A percentile compares a stretch with the other conserved stretches of the same genome.
phyloP scores from a whole-genome alignment of 2,888 invertebrate species.

The Andrena bicolor region DNA sequence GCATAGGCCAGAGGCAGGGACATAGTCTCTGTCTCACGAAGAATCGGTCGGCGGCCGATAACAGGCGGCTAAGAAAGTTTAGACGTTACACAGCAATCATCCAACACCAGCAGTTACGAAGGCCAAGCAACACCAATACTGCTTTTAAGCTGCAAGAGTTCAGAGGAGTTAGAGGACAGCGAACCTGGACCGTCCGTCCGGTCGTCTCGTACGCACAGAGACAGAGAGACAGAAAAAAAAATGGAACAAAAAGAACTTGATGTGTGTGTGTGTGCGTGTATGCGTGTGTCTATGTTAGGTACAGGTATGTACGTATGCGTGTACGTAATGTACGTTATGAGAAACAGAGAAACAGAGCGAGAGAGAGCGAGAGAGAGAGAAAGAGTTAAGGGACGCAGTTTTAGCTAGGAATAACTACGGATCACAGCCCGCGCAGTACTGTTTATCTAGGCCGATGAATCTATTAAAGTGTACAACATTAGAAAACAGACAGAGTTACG shows the following conservation, averaged over 20 bases:
- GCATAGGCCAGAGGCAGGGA: conserved; percentile 46
- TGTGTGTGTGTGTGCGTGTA: conserved; percentile 11
- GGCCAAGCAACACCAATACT: conserved; percentile 84
- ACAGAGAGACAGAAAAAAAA: conserved; percentile 57
- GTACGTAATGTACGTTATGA: conserved; percentile 23
- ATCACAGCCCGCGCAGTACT: conserved; percentile 68
- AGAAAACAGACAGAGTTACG: conserved; percentile 77
- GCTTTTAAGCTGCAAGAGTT: conserved; percentile 78
- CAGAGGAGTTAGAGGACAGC: conserved; percentile 72
- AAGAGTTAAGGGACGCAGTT: conserved; percentile 60
- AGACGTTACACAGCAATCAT: conserved; percentile 75
- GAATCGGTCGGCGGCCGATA: conserved; percentile 48
- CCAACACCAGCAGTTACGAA: conserved; percentile 79
- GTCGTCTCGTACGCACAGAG: conserved; percentile 63
- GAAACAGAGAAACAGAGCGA: conserved; percentile 37
- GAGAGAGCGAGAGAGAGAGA: conserved; percentile 43
- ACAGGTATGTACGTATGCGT: conserved; percentile 27
- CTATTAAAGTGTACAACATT: conserved; percentile 73
- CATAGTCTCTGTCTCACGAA: conserved; percentile 38
- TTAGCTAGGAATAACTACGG: conserved; percentile 70
- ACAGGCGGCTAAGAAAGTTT: conserved; percentile 68
- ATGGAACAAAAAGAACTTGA: conserved; percentile 46
- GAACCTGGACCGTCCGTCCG: conserved; percentile 63
- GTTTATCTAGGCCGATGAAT: conserved; percentile 70
- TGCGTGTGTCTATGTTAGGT: conserved; percentile 11